These are phyloP conservation scores for Hippasteria phrygiana DNA, from an alignment of 53 echinoderm and acorn worm genomes.

Conservation along the genomic window DNA sequence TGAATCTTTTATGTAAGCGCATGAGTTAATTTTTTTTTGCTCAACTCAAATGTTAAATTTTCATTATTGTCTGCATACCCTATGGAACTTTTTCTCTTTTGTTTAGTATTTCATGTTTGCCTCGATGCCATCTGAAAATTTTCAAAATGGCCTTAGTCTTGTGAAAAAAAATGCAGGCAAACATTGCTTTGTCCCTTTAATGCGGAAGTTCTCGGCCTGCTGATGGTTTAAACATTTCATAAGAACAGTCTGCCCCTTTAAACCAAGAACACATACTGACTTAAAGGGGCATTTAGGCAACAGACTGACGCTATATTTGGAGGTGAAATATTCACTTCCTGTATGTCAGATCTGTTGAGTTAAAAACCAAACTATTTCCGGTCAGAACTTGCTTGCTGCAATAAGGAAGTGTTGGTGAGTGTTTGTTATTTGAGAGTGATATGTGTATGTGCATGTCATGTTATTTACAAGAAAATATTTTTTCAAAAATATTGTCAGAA, in stretches of 20 bases:
- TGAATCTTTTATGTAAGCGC: too few relatives aligned
- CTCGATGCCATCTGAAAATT: too few relatives aligned
- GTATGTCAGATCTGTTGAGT: conserved; percentile 22
- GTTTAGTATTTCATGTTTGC: too few relatives aligned
- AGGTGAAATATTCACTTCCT: conserved; percentile 28
- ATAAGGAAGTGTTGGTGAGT: conserved; percentile 28
- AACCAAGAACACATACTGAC: not conserved
- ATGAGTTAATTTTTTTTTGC: too few relatives aligned
- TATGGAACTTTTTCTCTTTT: too few relatives aligned
- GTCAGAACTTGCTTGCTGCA: not conserved
- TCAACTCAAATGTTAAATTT: too few relatives aligned
- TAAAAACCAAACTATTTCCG: conserved; percentile 33
- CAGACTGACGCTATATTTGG: not conserved
- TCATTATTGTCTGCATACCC: too few relatives aligned
- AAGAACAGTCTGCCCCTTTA: not conserved
- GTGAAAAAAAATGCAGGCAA: too few relatives aligned
- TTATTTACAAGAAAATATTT: not conserved
- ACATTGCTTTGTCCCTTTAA: too few relatives aligned
- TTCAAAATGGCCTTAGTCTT: too few relatives aligned
- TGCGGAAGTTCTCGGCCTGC: too few relatives aligned
- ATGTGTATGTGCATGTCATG: not conserved
- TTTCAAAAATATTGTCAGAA: not conserved
- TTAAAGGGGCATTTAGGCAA: not conserved
- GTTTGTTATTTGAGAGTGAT: conserved; percentile 20
- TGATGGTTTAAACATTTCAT: too few relatives aligned